These are phyloP conservation scores for Phrynocephalus vlangalii DNA, from an alignment of 2,797 vertebrate species.

Conservation along the genomic window DNA sequence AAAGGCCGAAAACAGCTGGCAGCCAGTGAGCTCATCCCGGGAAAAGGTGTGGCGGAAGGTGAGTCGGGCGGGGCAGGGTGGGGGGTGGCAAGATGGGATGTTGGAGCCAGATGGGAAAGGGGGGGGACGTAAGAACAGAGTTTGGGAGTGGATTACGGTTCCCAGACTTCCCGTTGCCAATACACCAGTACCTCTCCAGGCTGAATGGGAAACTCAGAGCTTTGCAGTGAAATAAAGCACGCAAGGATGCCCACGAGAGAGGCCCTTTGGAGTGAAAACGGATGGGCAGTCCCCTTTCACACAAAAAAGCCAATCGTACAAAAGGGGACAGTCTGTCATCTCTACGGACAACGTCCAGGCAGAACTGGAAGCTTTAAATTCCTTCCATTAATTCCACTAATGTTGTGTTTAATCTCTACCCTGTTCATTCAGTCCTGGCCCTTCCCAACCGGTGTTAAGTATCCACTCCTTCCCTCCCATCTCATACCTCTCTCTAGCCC, in stretches of 20 bases:
- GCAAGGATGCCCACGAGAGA: not conserved
- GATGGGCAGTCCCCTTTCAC: too few relatives aligned
- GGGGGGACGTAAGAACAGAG: not conserved
- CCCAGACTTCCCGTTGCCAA: not conserved
- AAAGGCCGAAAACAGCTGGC: slow-evolving; percentile 5
- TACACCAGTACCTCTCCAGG: not conserved
- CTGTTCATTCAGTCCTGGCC: not conserved
- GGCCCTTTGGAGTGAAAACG: not conserved
- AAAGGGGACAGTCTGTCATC: not conserved
- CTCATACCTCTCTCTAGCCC: not conserved
- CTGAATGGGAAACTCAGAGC: not conserved
- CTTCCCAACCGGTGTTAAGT: not conserved
- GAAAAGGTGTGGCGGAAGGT: slow-evolving; percentile 20
- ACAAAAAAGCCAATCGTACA: not conserved
- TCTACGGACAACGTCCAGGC: not conserved
- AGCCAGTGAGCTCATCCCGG: not conserved
- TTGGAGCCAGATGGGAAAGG: not conserved
- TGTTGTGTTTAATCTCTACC: not conserved
- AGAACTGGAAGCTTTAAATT: not conserved
- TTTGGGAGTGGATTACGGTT: not conserved
- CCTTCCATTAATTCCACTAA: too few relatives aligned
- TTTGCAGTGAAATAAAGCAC: not conserved
- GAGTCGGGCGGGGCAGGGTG: not conserved
- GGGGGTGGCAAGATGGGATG: not conserved
- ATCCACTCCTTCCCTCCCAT: not conserved